Base-by-base conservation (phyloP, 2,113 vertebrate genomes). In the Gavia stellata region DNA sequence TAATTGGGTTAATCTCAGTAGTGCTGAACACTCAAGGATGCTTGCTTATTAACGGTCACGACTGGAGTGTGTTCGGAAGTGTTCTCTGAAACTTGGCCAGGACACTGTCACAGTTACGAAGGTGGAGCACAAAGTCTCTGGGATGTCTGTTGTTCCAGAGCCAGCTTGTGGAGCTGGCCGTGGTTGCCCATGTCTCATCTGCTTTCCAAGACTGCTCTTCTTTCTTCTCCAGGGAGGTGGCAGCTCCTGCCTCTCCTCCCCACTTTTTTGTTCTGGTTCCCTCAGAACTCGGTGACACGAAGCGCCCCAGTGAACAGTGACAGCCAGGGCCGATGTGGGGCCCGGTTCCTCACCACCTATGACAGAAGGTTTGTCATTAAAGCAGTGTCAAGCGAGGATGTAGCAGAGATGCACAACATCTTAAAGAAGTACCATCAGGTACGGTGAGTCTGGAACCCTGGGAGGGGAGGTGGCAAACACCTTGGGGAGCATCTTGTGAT, bases 371-470 rank as follows among this genome's bases (percentile, higher is more conserved):
- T 99, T 49, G 99, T 99, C 96, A 99, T 99, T 96, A 99, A 99
- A 98, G 99, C 99, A 0, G 99, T 99, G 93, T 99, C 99, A 18
- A 99, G 99, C 5, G 99, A 99, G 97, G 99, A 99, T 49, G 99
- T 99, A 38, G 99, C 99, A 0, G 99, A 99, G 98, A 99, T 99
- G 99, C 99, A 99, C 98, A 99, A 99, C 98, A 99, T 99, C 97
- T 94, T 99, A 80, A 99, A 99, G 98, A 99, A 99, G 85, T 99
- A 99, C 97, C 99, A 99, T 94, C 99, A 99, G 99, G 99, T 99
- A 98, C 6, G 96, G 96, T 93, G 97, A 97, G 95, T 94, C 86
- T 85, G 71, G 61, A 85, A 75, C 56, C 26, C 87, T 10, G 71
- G 72, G 77, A 26, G 63, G 44, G 34, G 89, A 34, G 47, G 80